Conservation (phyloP, 2,888 invertebrate genomes). For the Eremobia ochroleuca region DNA sequence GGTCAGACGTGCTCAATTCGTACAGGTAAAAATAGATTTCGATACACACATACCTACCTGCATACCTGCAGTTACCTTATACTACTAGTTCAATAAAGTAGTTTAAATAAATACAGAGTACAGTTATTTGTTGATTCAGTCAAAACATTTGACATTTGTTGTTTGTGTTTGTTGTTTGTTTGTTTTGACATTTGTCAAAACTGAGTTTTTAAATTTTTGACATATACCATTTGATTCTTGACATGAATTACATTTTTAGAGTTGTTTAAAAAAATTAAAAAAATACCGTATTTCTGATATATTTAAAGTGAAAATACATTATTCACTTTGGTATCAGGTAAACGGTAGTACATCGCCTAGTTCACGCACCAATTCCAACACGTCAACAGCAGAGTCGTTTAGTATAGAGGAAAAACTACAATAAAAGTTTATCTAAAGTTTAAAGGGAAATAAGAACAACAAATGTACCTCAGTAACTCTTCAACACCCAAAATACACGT, state of each 20-base stretch:
- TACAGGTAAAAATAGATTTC: neutral
- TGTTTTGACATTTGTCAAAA: too few relatives aligned
- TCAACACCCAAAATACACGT: neutral
- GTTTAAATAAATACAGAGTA: neutral
- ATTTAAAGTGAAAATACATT: neutral
- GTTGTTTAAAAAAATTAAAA: too few relatives aligned
- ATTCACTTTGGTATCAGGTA: neutral
- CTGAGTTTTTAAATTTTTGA: neutral
- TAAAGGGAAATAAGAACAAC: neutral
- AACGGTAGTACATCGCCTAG: neutral
- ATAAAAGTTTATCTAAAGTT: neutral
- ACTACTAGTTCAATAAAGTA: neutral
- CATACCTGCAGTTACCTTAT: neutral
- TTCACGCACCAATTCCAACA: conserved; percentile 21
- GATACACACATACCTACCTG: neutral
- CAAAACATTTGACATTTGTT: neutral
- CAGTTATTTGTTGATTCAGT: neutral
- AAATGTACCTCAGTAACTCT: neutral
- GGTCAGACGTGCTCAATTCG: neutral
- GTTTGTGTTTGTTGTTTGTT: too few relatives aligned
- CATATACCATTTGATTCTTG: neutral
- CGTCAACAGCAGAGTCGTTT: conserved; percentile 30
- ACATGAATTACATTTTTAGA: neutral
- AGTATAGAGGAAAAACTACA: conserved; percentile 13
- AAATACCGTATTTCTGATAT: neutral